Percentiles rank a stretch among this genome's conserved stretches.
phyloP scores from a whole-genome alignment of 2,113 vertebrate species.

The Muscicapa adusta region DNA sequence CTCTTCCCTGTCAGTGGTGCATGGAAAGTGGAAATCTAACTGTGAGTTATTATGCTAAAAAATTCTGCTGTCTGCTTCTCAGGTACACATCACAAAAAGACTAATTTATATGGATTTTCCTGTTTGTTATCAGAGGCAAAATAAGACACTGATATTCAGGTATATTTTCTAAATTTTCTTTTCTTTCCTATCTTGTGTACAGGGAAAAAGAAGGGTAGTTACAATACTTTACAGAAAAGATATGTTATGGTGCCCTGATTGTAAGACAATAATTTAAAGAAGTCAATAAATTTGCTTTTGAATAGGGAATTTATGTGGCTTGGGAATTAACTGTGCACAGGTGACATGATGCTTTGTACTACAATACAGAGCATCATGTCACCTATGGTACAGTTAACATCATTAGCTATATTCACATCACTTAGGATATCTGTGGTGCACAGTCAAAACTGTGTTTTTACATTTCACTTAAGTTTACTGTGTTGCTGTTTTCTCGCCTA shows the following conservation, averaged over 20 bases:
- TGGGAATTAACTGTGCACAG: not conserved
- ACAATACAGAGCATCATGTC: not conserved
- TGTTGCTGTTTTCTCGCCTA: not conserved
- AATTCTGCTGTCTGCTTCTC: conserved; percentile 1
- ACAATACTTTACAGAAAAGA: not conserved
- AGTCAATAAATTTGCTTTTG: not conserved
- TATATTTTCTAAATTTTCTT: not conserved
- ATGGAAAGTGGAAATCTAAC: not conserved
- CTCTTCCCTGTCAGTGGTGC: not conserved
- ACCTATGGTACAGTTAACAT: not conserved
- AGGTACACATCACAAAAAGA: not conserved
- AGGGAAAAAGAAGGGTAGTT: not conserved
- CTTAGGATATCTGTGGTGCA: not conserved
- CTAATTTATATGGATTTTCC: not conserved
- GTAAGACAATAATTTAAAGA: not conserved
- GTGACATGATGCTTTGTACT: not conserved
- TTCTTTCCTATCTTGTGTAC: not conserved
- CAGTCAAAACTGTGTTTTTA: not conserved
- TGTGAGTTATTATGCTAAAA: conserved; percentile 22
- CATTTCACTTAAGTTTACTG: not conserved
- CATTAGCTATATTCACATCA: not conserved
- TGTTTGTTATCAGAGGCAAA: not conserved
- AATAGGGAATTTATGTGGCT: not conserved
- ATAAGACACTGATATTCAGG: not conserved
- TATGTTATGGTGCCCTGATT: not conserved